Base-by-base conservation (phyloP, 64 coral and sea anemone species). In the Platygyra sinensis region DNA sequence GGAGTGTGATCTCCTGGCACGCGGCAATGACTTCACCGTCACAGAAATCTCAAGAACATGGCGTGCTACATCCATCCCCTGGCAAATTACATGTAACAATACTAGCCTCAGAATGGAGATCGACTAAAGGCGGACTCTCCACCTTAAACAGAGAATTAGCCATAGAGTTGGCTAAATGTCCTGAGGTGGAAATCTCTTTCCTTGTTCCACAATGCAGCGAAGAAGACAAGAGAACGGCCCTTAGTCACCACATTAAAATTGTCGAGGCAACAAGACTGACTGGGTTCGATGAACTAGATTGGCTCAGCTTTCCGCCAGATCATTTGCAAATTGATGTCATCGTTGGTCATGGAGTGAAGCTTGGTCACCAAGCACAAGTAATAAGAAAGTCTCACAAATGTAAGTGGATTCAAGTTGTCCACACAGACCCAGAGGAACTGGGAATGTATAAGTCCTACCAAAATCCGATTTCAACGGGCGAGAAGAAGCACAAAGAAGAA, bases 141-240 rank as follows among this genome's bases (percentile, higher is more conserved):
- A 85, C 67, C 60, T n/a, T 85, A 25, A 71, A 85, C 46, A 85
- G 81, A 69, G 67, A 42, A 32, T 67, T 85, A n/a, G 60, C 81
- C 11, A 85, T 85, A 36, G 32, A 85, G 81, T 49, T 85, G 57
- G 61, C 81, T 24, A 63, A 71, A 67, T 85, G 22, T 32, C 31
- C 82, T 71, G 82, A 52, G 42, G 82, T 85, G 82, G n/a, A 85
- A 67, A 49, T 85, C 8, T 38, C 46, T 14, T 71, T 85, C 62
- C 71, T 67, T 51, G 27, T 85, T 13, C 32, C 61, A 85, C 17
- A 85, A 65, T 33, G 62, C 17, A 42, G 61, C 22, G 20, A 4
- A 4, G 2, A 69, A 15, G 82, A 85, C 2, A 36, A 46, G 31
- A 51, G 10, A 20, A 61, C 33, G 13, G 82, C 82, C 29, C 20